Conservation (phyloP, 2,888 invertebrate genomes). For the Tinea trinotella region DNA sequence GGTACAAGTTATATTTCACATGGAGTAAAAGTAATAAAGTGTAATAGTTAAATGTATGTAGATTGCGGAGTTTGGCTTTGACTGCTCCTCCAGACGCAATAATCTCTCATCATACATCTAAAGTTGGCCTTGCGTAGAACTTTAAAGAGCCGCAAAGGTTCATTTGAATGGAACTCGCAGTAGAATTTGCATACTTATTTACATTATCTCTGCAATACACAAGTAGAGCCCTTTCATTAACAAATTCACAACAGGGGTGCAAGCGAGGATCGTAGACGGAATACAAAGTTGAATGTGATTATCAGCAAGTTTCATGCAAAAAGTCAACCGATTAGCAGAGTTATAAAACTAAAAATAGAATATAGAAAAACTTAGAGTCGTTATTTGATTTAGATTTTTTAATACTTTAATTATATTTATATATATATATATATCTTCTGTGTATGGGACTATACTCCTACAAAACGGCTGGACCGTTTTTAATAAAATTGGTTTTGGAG, state of each 20-base stretch:
- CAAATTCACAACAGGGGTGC: constrained; percentile 63
- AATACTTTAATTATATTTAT: too few relatives aligned
- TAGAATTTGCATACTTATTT: constrained; percentile 71
- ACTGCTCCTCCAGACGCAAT: constrained; percentile 6
- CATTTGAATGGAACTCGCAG: constrained; percentile 65
- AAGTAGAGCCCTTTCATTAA: constrained; percentile 69
- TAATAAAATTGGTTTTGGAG: background rate
- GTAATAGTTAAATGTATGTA: too few relatives aligned
- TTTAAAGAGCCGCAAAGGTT: constrained; percentile 64
- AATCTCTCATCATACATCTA: constrained; percentile 28
- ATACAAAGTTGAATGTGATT: constrained; percentile 65
- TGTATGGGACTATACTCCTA: too few relatives aligned
- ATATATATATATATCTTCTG: too few relatives aligned
- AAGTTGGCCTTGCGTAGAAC: constrained; percentile 54
- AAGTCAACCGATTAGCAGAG: constrained; percentile 48
- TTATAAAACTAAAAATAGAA: constrained; percentile 37
- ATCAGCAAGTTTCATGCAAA: constrained; percentile 53
- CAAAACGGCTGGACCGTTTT: too few relatives aligned
- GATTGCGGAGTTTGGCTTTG: background rate
- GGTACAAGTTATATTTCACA: too few relatives aligned
- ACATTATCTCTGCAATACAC: constrained; percentile 71
- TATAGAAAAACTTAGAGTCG: background rate
- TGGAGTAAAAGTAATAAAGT: too few relatives aligned
- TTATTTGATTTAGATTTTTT: background rate
- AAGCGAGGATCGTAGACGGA: constrained; percentile 38